Conservation (phyloP, 2,113 vertebrate genomes). For the Australoheros scitulus region DNA sequence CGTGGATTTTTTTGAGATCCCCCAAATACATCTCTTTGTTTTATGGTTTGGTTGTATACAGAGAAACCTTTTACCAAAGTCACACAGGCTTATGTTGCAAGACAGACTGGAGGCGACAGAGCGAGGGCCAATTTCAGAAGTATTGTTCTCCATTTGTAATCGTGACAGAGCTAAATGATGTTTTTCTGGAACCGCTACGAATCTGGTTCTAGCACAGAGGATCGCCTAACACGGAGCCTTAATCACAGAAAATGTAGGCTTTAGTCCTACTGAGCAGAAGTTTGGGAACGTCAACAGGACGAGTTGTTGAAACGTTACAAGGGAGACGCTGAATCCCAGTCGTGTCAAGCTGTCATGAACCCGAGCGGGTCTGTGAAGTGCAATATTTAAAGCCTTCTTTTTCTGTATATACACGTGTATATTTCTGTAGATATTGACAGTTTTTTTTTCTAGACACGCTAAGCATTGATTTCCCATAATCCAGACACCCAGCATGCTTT, state of each 20-base stretch:
- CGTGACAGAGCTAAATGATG: not conserved
- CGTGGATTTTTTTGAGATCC: constrained; percentile 58
- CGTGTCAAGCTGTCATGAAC: not conserved
- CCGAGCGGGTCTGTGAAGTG: not conserved
- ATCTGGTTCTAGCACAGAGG: not conserved
- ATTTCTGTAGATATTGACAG: no score
- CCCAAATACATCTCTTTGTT: constrained; percentile 71
- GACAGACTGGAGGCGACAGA: constrained; percentile 29
- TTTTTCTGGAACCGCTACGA: not conserved
- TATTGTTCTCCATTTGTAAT: constrained; percentile 12
- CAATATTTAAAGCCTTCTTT: no score
- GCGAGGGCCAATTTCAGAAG: constrained; percentile 23
- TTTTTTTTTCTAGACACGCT: no score
- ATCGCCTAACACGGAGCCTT: not conserved
- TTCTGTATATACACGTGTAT: no score
- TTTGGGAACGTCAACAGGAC: not conserved
- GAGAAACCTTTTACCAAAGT: constrained; percentile 47
- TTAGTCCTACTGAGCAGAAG: not conserved
- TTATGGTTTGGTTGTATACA: constrained; percentile 60
- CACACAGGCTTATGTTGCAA: constrained; percentile 52
- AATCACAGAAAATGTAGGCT: not conserved
- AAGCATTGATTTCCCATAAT: not conserved
- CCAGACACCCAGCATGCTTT: not conserved
- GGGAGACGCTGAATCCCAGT: not conserved
- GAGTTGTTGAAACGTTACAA: not conserved